Base-by-base conservation (phyloP, 1,140 invertebrate species). In the Saxidomus purpurata region DNA sequence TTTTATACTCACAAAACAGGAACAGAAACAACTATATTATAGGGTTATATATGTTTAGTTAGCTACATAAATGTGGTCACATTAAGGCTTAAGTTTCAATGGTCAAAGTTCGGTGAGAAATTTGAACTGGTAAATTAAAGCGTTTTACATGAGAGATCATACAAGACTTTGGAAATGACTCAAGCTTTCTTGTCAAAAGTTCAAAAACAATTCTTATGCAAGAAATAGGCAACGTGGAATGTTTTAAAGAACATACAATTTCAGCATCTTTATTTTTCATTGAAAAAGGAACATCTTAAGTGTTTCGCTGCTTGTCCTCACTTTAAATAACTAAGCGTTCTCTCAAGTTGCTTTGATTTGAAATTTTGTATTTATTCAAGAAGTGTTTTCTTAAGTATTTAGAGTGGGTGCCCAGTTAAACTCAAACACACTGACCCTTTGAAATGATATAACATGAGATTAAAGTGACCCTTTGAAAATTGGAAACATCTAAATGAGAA, bases 351-450 rank as follows among this genome's bases (percentile, higher is more conserved):
- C 61, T 67, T 67, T 67, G 61, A 67, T 67, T 25, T 67, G 2
- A 36, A 28, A 67, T 6, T 67, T 67, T 31, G 19, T 31, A 28
- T 31, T 67, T 67, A 67, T 67, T 17, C 31, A 6, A 31, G 61
- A 67, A 67, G 61, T 67, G 31, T 25, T 67, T 67, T 67, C 61
- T 28, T 25, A 67, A 67, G 31, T 67, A 67, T 36, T 25, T 67
- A 9, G 15, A 13, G 3, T 11, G 8, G 52, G 19, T n/a, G 15
- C 13, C 52, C 13, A 15, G 19, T 3, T 19, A 55, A 55, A 15
- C 22, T 55, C 4, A 55, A 55, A 55, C 52, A 55, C 52, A 55
- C 52, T 55, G 52, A 55, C 52, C 52, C 8, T 13, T 55, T 55
- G 22, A 55, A 47, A 3, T 55, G 52, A 55, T 55, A 22, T 55